A percentile compares a stretch with the other conserved stretches of the same genome.
These are phyloP conservation scores for Anaspis maculata DNA, from an alignment of 2,888 invertebrate genomes.

Conservation along the genomic window DNA sequence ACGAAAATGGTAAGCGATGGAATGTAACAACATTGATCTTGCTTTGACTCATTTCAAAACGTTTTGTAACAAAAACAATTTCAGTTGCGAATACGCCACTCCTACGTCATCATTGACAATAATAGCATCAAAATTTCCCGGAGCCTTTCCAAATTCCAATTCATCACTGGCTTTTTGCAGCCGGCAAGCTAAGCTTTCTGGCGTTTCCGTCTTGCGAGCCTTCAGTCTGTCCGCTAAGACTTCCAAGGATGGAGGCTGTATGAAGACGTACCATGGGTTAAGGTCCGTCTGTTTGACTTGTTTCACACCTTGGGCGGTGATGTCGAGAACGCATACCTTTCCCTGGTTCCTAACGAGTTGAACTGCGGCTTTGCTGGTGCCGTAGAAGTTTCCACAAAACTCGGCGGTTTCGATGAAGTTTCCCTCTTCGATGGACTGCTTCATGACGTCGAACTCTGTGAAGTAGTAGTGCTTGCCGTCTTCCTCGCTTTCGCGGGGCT, in stretches of 20 bases:
- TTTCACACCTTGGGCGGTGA: constrained; percentile 92
- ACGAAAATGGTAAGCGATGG: no score
- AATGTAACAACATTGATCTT: no score
- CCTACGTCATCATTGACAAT: constrained; percentile 66
- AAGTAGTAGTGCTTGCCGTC: constrained; percentile 84
- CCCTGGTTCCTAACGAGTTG: constrained; percentile 70
- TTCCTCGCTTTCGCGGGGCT: constrained; percentile 68
- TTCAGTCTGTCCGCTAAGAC: constrained; percentile 67
- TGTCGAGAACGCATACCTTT: constrained; percentile 86
- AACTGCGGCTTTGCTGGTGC: constrained; percentile 87
- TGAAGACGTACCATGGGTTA: constrained; percentile 77
- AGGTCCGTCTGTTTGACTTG: constrained; percentile 68
- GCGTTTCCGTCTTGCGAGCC: constrained; percentile 81
- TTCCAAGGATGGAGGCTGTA: constrained; percentile 84
- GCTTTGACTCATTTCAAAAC: no score
- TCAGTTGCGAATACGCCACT: constrained; percentile 17
- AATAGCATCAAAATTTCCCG: constrained; percentile 72
- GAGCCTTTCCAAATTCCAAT: constrained; percentile 66
- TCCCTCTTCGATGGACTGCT: constrained; percentile 60
- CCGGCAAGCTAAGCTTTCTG: constrained; percentile 72
- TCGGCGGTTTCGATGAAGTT: constrained; percentile 89
- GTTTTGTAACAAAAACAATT: constrained; percentile 14
- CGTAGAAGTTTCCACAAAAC: constrained; percentile 93
- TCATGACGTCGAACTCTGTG: constrained; percentile 67
- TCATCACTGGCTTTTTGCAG: constrained; percentile 71